phyloP scores from a whole-genome alignment of 2,113 vertebrate species.

The Corythornis cristatus region DNA sequence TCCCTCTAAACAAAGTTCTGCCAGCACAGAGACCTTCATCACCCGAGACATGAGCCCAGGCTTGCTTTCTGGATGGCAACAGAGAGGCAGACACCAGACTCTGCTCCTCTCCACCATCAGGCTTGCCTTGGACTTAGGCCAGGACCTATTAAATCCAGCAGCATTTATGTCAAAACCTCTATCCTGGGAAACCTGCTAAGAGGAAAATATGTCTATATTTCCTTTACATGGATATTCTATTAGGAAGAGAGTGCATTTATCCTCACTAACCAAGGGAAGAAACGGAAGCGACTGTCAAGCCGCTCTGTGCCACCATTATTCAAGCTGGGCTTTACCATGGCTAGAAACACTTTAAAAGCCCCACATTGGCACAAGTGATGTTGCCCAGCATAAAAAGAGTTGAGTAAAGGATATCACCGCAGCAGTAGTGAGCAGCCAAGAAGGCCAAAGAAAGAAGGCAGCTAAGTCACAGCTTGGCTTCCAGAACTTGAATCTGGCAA shows the following conservation, averaged over 20 bases:
- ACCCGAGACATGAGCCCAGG: not conserved
- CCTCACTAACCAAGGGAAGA: not conserved
- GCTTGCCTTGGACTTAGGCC: not conserved
- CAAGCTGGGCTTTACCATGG: not conserved
- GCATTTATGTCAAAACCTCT: not conserved
- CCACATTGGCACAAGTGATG: not conserved
- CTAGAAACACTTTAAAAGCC: not conserved
- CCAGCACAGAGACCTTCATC: not conserved
- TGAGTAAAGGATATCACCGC: not conserved
- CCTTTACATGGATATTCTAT: not conserved
- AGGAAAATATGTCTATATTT: not conserved
- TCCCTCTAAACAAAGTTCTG: not conserved
- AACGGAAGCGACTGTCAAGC: not conserved
- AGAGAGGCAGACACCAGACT: not conserved
- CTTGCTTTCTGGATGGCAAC: not conserved
- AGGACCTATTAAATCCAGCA: slow-evolving; percentile 9
- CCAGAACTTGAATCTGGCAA: not conserved
- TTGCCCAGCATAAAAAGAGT: not conserved
- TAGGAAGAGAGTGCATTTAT: not conserved
- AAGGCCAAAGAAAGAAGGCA: not conserved
- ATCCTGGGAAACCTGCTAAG: not conserved
- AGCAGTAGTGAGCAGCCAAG: not conserved
- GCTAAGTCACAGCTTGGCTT: not conserved
- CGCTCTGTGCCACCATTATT: not conserved
- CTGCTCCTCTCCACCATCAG: not conserved